Evolutionary conservation across 2,797 vertebrate species (phyloP), one percentile per base, ranked within the genome.

Genomic region (Myiotriccus ornatus): DNA sequence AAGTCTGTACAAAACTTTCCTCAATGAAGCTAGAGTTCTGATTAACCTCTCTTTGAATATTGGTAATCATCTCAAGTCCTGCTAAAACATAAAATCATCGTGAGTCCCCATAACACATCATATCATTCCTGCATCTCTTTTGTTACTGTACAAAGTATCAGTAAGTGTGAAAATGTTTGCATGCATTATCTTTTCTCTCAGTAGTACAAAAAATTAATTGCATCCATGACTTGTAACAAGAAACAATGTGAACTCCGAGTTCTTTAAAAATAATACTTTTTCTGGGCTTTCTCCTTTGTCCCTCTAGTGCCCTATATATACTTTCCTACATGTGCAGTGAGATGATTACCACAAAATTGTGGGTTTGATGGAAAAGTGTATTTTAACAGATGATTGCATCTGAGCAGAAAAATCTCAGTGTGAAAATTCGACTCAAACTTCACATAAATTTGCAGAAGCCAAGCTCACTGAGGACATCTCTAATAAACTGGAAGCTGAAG

Each of bases 401-500:
- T 24, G 43, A 87, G 14, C 28, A 77, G 50, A 60, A 56, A 84
- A 63, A 47, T 7, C 35, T 62, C 30, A 30, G 9, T 41, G 41
- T 74, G 50, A 78, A 75, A 89, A 87, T 79, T 70, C 32, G 56
- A 3, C 49, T 68, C n/a, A 74, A 25, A 46, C 27, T n/a, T 73
- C 35, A 78, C 55, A 6, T 75, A 56, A 57, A 9, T 84, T 70
- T 43, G 32, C 34, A 59, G 71, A 74, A 83, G 9, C 46, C 60
- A 71, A 0, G 47, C 23, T 86, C 30, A 8, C 34, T 0, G 1
- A 39, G 35, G 14, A 27, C 1, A 0, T 37, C 69, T 87, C 21
- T 53, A 76, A 41, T n/a, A 53, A 81, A 39, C 24, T 75, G 55
- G 47, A 69, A 62, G 73, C 35, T 76, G 85, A 49, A 87, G 37